phyloP scores from a whole-genome alignment of 2,113 vertebrate genomes.

The Semnornis frantzii region DNA sequence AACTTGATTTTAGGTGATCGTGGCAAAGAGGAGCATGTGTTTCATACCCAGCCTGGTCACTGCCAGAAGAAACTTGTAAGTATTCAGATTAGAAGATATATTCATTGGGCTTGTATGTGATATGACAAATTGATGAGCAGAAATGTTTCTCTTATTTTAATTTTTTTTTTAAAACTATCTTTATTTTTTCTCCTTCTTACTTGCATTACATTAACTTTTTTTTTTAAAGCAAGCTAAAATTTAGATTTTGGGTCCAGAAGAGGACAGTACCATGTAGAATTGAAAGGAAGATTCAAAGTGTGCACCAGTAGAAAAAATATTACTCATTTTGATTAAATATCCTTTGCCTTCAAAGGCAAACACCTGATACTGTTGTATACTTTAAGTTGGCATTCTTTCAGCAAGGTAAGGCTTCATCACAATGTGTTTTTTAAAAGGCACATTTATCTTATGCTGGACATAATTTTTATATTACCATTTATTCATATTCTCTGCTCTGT shows the following conservation, averaged over 20 bases:
- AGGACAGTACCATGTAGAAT: neutral
- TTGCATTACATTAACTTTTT: neutral
- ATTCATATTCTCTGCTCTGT: neutral
- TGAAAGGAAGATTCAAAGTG: neutral
- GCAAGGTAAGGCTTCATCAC: neutral
- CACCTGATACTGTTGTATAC: neutral
- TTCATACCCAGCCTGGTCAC: constrained; percentile 74
- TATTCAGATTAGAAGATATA: neutral
- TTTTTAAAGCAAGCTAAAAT: neutral
- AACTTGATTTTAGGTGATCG: constrained; percentile 65
- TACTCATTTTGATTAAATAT: neutral
- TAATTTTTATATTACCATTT: neutral
- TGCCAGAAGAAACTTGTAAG: constrained; percentile 76
- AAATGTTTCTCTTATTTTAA: neutral
- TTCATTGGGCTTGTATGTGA: neutral
- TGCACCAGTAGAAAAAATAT: neutral
- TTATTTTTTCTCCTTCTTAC: neutral
- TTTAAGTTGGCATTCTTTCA: neutral
- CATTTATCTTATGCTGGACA: neutral
- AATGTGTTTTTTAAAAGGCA: neutral
- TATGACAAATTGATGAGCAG: neutral
- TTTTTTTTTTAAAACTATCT: no score
- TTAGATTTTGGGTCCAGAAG: neutral
- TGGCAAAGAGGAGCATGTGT: constrained; percentile 73
- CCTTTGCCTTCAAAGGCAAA: neutral